Conservation (phyloP, 2,797 vertebrate genomes). For the Smutsia temminckii region DNA sequence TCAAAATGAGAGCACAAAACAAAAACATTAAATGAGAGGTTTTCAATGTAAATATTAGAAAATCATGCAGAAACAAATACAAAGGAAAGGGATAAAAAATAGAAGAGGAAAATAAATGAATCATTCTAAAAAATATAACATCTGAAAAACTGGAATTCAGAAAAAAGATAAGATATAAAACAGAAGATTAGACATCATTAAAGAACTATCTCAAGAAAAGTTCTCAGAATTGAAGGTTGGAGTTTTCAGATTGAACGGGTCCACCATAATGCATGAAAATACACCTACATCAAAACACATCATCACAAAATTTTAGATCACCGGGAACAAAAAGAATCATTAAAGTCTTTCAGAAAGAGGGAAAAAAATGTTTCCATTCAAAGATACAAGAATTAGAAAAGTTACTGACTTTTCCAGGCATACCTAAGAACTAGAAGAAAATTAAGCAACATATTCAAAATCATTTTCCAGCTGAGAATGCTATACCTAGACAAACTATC, state of each 20-base stretch:
- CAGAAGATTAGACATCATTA: not conserved
- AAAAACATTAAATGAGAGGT: not conserved
- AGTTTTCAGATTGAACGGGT: not conserved
- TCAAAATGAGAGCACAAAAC: not conserved
- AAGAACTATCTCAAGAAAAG: constrained; percentile 1
- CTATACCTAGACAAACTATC: not conserved
- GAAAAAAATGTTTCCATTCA: not conserved
- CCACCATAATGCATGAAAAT: not conserved
- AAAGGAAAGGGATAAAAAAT: not conserved
- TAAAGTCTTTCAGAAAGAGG: not conserved
- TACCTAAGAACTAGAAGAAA: not conserved
- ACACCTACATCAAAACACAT: not conserved
- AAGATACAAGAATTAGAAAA: not conserved
- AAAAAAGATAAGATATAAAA: not conserved
- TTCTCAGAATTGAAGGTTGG: constrained; percentile 1
- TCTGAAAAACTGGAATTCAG: not conserved
- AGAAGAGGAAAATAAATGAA: not conserved
- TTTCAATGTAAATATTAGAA: constrained; percentile 26
- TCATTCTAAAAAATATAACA: not conserved
- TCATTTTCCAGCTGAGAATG: not conserved
- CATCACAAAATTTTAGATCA: constrained; percentile 21
- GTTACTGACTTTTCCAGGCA: not conserved
- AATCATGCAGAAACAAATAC: not conserved
- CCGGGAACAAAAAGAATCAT: not conserved
- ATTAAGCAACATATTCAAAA: not conserved